phyloP scores from a whole-genome alignment of 2,113 vertebrate species.

The Apaloderma vittatum region DNA sequence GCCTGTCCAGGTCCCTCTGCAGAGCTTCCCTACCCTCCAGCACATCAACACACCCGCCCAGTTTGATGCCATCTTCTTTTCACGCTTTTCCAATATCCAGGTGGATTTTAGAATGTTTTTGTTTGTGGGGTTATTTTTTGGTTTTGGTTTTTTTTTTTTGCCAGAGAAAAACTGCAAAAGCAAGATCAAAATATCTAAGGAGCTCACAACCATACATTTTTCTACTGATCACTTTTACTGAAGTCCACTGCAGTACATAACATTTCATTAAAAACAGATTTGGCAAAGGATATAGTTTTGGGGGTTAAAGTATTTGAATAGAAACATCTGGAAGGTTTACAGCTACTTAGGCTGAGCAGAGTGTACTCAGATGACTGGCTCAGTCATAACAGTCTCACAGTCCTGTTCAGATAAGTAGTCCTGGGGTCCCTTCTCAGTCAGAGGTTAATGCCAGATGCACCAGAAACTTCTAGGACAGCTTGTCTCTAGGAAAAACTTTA shows the following conservation, averaged over 20 bases:
- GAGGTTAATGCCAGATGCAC: background rate
- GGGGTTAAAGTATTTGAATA: background rate
- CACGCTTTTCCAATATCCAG: background rate
- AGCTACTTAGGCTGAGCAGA: background rate
- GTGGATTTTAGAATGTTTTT: background rate
- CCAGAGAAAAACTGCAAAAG: background rate
- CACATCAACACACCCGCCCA: too few species aligned
- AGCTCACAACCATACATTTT: background rate
- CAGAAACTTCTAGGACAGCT: background rate
- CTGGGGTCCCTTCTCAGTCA: background rate
- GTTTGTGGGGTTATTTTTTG: background rate
- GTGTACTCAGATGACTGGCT: background rate
- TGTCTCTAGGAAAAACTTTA: background rate
- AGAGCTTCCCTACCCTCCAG: too few species aligned
- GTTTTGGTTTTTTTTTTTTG: background rate
- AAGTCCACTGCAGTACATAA: background rate
- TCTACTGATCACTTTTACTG: background rate
- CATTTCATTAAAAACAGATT: background rate
- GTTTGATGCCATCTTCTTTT: background rate
- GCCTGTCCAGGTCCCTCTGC: too few species aligned
- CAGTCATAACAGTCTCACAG: background rate
- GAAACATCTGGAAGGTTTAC: background rate
- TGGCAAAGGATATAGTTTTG: background rate
- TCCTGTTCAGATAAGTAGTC: background rate
- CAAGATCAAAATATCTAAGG: background rate